Conservation (phyloP, 2,797 vertebrate species). For the Dendrocincla fuliginosa region DNA sequence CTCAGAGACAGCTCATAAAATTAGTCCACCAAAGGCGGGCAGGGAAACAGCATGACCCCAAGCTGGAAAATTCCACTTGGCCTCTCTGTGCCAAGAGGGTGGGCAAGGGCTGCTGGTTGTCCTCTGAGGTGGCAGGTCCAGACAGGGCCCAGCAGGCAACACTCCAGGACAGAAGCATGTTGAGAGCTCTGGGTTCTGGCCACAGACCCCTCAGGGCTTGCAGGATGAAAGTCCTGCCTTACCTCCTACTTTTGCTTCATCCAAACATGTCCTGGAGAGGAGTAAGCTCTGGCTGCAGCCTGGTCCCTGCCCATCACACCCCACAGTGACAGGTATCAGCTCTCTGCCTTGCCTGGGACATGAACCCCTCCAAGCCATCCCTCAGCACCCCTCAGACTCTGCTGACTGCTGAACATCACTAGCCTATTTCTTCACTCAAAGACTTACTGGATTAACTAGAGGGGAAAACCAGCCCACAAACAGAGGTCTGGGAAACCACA, state of each 20-base stretch:
- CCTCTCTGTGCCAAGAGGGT: not conserved
- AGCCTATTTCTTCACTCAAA: not conserved
- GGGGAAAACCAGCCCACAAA: not conserved
- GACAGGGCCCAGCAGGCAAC: not conserved
- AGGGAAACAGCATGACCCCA: not conserved
- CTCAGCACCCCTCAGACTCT: not conserved
- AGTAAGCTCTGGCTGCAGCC: not conserved
- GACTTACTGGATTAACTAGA: not conserved
- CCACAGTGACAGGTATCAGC: not conserved
- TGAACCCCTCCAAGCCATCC: not conserved
- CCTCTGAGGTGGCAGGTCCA: not conserved
- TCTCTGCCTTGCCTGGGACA: not conserved
- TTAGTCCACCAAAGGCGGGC: not conserved
- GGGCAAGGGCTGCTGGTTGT: not conserved
- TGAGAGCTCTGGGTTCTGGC: not conserved
- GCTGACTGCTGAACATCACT: fast-evolving
- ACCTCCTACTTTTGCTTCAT: not conserved
- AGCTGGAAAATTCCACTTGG: conserved; percentile 53
- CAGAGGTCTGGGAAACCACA: not conserved
- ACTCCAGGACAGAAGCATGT: not conserved
- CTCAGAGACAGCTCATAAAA: not conserved
- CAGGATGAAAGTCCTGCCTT: not conserved
- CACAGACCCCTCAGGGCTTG: not conserved
- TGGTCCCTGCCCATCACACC: not conserved
- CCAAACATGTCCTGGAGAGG: not conserved